These are phyloP conservation scores for Spodoptera picta DNA, from an alignment of 2,888 invertebrate species.

Conservation along the genomic window DNA sequence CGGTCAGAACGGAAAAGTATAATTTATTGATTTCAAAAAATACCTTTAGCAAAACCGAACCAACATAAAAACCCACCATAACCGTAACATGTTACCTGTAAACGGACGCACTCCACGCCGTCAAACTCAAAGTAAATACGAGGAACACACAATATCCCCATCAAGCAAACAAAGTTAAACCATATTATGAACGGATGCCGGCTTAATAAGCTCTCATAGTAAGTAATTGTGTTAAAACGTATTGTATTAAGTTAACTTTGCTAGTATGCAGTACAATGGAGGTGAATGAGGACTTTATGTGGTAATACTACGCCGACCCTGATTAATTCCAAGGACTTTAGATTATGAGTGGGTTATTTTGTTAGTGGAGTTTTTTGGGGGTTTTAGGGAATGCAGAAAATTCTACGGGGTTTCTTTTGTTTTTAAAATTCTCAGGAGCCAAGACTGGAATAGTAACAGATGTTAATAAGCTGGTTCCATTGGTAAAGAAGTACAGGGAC, in stretches of 20 bases:
- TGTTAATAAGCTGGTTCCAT: too few species aligned
- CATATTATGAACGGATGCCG: conserved; percentile 51
- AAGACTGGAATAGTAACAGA: too few species aligned
- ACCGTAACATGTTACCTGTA: not conserved
- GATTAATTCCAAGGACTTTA: conserved; percentile 37
- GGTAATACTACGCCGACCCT: conserved; percentile 49
- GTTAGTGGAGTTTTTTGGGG: not conserved
- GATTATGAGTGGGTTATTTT: conserved; percentile 5
- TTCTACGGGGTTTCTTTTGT: too few species aligned
- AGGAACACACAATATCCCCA: conserved; percentile 40
- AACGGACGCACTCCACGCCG: conserved; percentile 2
- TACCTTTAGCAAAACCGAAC: not conserved
- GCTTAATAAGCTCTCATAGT: conserved; percentile 55
- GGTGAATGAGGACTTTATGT: conserved; percentile 59
- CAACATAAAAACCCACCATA: conserved; percentile 5
- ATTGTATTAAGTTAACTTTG: conserved; percentile 54
- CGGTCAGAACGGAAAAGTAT: too few species aligned
- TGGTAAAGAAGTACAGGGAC: too few species aligned
- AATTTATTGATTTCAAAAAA: not conserved
- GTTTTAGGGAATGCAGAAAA: too few species aligned
- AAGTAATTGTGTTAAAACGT: conserved; percentile 61
- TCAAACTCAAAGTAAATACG: conserved; percentile 31
- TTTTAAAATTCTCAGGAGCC: too few species aligned
- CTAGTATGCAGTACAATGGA: conserved; percentile 43
- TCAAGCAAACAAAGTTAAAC: conserved; percentile 43